Percentiles rank a stretch among this genome's conserved stretches.
Conservation (phyloP, 2,797 vertebrate genomes). For the Dromococcyx pavoninus region DNA sequence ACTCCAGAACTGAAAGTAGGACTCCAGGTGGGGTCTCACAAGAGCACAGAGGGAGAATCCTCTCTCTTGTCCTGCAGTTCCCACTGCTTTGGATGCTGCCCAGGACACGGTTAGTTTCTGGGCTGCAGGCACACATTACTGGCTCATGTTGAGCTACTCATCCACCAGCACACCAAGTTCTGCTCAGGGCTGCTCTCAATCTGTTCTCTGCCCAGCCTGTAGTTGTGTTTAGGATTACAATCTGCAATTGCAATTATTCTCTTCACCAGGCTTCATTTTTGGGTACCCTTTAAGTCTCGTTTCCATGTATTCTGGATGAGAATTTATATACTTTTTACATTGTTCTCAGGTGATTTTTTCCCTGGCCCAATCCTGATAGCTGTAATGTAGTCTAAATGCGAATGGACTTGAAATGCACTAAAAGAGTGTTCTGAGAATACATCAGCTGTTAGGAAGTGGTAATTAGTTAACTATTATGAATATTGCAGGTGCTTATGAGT, state of each 20-base stretch:
- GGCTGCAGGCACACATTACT: too few relatives aligned
- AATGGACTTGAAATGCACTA: conserved; percentile 49
- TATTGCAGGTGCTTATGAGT: conserved; percentile 24
- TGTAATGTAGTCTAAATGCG: conserved; percentile 63
- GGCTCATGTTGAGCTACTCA: too few relatives aligned
- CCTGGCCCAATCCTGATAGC: neutral
- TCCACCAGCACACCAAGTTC: too few relatives aligned
- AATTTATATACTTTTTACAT: conserved; percentile 22
- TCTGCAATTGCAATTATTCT: conserved; percentile 30
- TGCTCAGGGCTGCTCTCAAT: too few relatives aligned
- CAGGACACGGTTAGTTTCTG: too few relatives aligned
- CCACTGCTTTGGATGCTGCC: too few relatives aligned
- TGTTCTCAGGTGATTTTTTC: conserved; percentile 36
- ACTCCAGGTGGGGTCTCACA: too few relatives aligned
- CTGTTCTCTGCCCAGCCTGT: too few relatives aligned
- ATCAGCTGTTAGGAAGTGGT: neutral
- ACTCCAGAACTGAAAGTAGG: too few relatives aligned
- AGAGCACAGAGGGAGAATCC: too few relatives aligned
- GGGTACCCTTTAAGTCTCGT: conserved; percentile 69
- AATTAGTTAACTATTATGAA: conserved; percentile 49
- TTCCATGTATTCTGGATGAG: conserved; percentile 41
- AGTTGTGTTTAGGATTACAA: too few relatives aligned
- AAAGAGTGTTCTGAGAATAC: neutral
- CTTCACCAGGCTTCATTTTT: conserved; percentile 84
- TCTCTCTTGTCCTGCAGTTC: too few relatives aligned